Evolutionary conservation across 1,140 invertebrate species (phyloP).

Genomic region (Drosophila bifasciata): DNA sequence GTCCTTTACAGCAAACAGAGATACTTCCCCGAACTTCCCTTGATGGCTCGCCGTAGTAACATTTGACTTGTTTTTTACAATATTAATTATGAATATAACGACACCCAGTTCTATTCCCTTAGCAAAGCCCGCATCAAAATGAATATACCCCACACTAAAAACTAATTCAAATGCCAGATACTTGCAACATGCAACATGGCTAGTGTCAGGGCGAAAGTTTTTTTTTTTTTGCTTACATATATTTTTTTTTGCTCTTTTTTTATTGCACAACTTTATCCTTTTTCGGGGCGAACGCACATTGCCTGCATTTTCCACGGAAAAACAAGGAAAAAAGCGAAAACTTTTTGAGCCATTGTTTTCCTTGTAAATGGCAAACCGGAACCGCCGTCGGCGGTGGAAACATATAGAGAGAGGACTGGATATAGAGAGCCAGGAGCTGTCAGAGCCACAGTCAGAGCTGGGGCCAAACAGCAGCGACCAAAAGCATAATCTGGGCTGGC

Average conservation of each 20-base stretch:
- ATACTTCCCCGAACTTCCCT: too few species aligned
- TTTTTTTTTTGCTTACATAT: conserved; percentile 24
- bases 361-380: conserved; percentile 71
- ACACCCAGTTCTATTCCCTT: neutral
- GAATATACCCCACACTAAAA: conserved; percentile 12
- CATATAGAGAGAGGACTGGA: neutral
- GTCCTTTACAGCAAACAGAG: too few species aligned
- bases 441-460: conserved; percentile 8
- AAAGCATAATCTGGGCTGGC: conserved; percentile 42
- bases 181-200: conserved; percentile 56
- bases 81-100: neutral
- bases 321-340: conserved; percentile 30
- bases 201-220: conserved; percentile 68
- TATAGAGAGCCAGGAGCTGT: conserved; percentile 16
- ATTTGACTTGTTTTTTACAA: neutral
- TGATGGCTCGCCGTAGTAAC: too few species aligned
- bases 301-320: conserved; percentile 58
- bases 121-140: conserved; percentile 13
- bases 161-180: conserved; percentile 40
- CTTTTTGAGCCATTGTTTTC: conserved; percentile 74
- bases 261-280: conserved; percentile 71
- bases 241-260: conserved; percentile 37
- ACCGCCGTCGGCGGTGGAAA: conserved; percentile 7
- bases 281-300: conserved; percentile 63
- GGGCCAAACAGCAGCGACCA: neutral